Evolutionary conservation across 2,888 invertebrate genomes (phyloP), one percentile per base, ranked within the genome.

Genomic region (Troilus luridus): DNA sequence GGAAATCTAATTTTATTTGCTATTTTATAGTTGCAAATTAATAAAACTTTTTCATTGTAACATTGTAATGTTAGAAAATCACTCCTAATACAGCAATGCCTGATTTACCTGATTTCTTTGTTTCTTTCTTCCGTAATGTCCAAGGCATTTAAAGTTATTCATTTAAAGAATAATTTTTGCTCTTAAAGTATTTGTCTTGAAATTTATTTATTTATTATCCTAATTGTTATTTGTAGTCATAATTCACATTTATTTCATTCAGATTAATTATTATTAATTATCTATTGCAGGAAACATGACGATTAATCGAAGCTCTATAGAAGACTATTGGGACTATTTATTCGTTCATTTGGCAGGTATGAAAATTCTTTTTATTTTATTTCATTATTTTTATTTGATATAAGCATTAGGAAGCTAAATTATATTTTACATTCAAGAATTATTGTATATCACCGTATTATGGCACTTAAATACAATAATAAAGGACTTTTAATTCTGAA

Each of bases 301-400:
- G 11, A 67, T n/a, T 1, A 88, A 17, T 41, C 54, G 56, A 41
- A 67, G 54, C 24, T 19, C 41, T 11, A 54, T 91, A 60, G 85
- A 90, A 21, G 59, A 88, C 12, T 89, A 67, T 56, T 90, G 90
- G 91, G 91, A 91, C 24, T 89, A 81, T 27, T 19, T 89, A 17
- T 91, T 89, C 62, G 88, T 77, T 17, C 77, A 89, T n/a, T 85
- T 89, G 14, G 77, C 59, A 59, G 89, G 89, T 89, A 85, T 21
- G 60, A 12, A 59, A 77, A 19, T 27, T 67, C 12, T 10, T 59
- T 12, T 59, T 59, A 59, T 59, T 41, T 41, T 41, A 41, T 41
- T 41, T 41, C 41, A 41, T 41, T 41, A 41, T 41, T 41, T 41
- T 41, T 41, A 41, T 41, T 41, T 41, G 41, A 41, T 41, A 41